Base-by-base conservation (phyloP, 2,797 vertebrate genomes). In the Megaceryle alcyon region DNA sequence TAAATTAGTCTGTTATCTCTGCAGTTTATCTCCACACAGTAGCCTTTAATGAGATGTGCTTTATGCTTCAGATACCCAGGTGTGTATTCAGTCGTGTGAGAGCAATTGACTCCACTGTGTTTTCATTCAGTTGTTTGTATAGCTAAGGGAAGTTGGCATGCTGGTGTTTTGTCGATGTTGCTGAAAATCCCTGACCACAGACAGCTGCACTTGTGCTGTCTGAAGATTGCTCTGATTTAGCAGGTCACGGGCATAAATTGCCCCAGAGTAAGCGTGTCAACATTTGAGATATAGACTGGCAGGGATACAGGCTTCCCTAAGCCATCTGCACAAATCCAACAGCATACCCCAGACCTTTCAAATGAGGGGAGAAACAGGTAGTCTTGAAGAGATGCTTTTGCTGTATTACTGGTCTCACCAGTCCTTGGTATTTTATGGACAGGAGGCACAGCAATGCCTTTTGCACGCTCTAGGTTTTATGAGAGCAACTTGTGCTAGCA, bases 1-100 rank as follows among this genome's bases (percentile, higher is more conserved):
- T 88, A 70, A 85, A 81, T 90, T 91, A 31, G 19, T 87, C 93
- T 85, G 14, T 73, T 87, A 91, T 88, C 81, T 92, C 57, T 25
- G 28, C 66, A 57, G 88, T 82, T 90, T 83, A 60, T 91, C 71
- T 80, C n/a, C 46, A 66, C 82, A 33, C 59, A 88, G 11, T 7
- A 57, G 75, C 26, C 2, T 77, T 77, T 85, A 90, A 63, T 60
- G 61, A 88, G 48, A 84, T 69, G 57, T 92, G 33, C 57, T 80
- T 93, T 68, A 33, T 87, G 61, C 26, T 92, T 59, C 91, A 85
- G 72, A 66, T 69, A 64, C 18, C 51, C 57, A 53, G 71, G 70
- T 92, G 82, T 91, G 83, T 53, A 31, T 48, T 59, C 8, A 14
- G 81, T 87, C 91, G 51, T 23, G 88, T 75, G 81, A 90, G 69